phyloP scores from a whole-genome alignment of 2,113 vertebrate species.

The Cricetomys ansorgei region DNA sequence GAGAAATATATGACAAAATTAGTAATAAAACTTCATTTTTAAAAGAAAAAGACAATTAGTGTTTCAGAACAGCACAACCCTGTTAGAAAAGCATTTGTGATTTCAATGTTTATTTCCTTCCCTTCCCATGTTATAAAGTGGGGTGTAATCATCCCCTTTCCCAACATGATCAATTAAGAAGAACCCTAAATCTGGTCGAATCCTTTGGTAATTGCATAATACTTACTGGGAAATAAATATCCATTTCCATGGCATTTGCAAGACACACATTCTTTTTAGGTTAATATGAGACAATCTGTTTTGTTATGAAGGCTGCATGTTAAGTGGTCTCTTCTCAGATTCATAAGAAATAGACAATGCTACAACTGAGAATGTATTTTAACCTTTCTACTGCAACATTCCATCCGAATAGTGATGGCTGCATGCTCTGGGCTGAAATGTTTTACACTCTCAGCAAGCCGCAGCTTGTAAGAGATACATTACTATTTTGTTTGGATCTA shows the following conservation, averaged over 20 bases:
- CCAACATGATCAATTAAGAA: conserved; percentile 82
- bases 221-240: conserved; percentile 91
- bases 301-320: conserved; percentile 88
- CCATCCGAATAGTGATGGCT: conserved; percentile 81
- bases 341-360: conserved; percentile 70
- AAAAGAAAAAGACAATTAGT: conserved; percentile 85
- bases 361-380: conserved; percentile 72
- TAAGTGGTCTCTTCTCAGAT: conserved; percentile 85
- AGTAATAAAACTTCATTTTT: conserved; percentile 86
- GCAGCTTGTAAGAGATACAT: conserved; percentile 78
- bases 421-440: conserved; percentile 85
- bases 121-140: conserved; percentile 78
- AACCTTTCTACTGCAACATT: conserved; percentile 82
- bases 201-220: conserved; percentile 94
- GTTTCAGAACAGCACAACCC: conserved; percentile 87
- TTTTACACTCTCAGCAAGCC: conserved; percentile 80
- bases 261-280: conserved; percentile 83
- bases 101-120: conserved; percentile 82
- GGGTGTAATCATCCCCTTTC: conserved; percentile 76
- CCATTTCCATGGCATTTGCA: conserved; percentile 87
- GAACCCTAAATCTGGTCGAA: conserved; percentile 84
- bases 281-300: conserved; percentile 85
- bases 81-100: conserved; percentile 86
- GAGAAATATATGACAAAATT: conserved; percentile 87
- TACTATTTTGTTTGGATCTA: conserved; percentile 83